Evolutionary conservation across 2,888 invertebrate genomes (phyloP), one percentile per base, ranked within the genome.

Genomic region (Euplagia quadripunctaria): DNA sequence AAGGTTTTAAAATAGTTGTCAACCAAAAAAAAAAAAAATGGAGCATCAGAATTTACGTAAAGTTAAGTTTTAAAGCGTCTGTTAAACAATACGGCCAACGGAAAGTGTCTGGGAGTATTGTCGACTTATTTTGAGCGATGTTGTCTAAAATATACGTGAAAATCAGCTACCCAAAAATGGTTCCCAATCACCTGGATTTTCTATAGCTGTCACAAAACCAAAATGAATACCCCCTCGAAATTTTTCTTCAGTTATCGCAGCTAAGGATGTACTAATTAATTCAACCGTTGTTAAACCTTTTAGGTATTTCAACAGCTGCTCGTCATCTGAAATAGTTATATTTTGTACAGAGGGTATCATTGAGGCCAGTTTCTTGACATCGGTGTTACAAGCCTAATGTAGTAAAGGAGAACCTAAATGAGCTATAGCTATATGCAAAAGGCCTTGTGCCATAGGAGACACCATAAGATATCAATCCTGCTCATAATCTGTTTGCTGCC

Each of bases 381-480:
- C 87, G 9, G 80, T 87, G 71, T 92, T 93, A 66, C 88, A 92
- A 64, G 95, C 96, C 96, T 96, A 96, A n/a, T 91, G 93, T 58
- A 91, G 83, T 63, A 96, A 82, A 16, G 96, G 91, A 0, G 96
- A 94, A 0, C 96, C 96, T 17, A 96, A 96, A 84, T 96, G 96
- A 11, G 96, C 92, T 73, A 96, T 96, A 0, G 94, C 95, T 89
- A 94, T 95, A 75, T 96, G 96, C 74, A 96, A 97, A 52, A 96
- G 85, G n/a, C 96, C 96, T 89, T 91, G 90, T 6, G 94, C 89
- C 86, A 90, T 89, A 8, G 94, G 94, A 0, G 96, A 96, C 46
- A 96, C 70, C 72, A 95, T 84, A 11, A 94, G 88, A 79, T 94
- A 95, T n/a, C n/a, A n/a, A n/a, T n/a, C n/a, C n/a, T n/a, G n/a